phyloP scores from a whole-genome alignment of 2,113 vertebrate species.

The Macrotis lagotis region DNA sequence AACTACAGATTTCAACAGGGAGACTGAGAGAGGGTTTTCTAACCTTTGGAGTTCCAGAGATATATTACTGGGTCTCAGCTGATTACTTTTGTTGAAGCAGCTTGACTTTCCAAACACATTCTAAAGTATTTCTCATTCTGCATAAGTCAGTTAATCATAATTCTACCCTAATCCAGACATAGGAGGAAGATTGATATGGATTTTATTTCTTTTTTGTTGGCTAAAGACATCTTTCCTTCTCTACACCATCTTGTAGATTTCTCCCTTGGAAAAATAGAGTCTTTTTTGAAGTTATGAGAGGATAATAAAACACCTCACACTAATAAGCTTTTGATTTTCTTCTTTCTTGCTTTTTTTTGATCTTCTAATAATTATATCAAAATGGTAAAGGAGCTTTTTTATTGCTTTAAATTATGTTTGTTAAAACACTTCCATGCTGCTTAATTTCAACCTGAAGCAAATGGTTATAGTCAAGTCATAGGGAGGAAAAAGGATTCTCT shows the following conservation, averaged over 20 bases:
- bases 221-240: neutral
- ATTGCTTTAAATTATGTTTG: constrained; percentile 64
- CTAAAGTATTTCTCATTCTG: neutral
- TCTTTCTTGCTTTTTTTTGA: constrained; percentile 59
- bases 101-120: neutral
- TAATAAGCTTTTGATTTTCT: constrained; percentile 68
- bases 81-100: neutral
- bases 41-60: neutral
- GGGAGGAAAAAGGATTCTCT: neutral
- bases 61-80: neutral
- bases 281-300: constrained; percentile 58
- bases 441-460: constrained; percentile 55
- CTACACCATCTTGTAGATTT: constrained; percentile 46
- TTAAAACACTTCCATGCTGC: constrained; percentile 46
- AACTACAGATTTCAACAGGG: neutral
- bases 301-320: constrained; percentile 65
- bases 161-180: neutral
- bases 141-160: constrained; percentile 4
- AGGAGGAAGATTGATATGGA: neutral
- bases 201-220: neutral
- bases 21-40: neutral
- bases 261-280: constrained; percentile 55
- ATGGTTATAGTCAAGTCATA: constrained; percentile 35
- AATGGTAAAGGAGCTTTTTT: constrained; percentile 55
- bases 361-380: constrained; percentile 70